Base-by-base conservation (phyloP, 2,888 invertebrate genomes). In the Eupithecia tripunctaria region DNA sequence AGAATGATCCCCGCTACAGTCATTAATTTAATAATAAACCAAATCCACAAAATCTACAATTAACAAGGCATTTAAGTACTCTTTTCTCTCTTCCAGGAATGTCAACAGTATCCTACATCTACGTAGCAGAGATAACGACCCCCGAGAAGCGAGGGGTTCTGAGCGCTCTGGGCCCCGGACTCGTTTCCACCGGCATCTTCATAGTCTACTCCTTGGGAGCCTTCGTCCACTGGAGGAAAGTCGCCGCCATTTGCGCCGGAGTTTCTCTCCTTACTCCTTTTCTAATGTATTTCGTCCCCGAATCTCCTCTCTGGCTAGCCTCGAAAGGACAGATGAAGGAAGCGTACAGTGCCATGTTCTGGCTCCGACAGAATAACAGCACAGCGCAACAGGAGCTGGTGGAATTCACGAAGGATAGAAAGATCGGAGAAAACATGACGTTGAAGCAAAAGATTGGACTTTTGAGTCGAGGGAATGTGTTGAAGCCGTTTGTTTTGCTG, bases 161-260 rank as follows among this genome's bases (percentile, higher is more conserved):
- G 12, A 96, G 96, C 76, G 96, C 96, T 0, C 84, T 96, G 29
- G 97, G 97, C 0, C 97, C 97, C 0, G 95, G 96, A 0, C 90
- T 96, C 76, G 97, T 96, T 29, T 97, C 97, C 0, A 95, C 96
- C 2, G 97, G 97, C 0, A 97, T 97, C 73, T 95, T 97, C 73
- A 89, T 96, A 68, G 96, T 96, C 3, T 97, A 97, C 88, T 95
- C 95, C 0, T 83, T 96, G 14, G 97, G 97, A 29, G 96, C 96
- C 15, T 93, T 96, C 82, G 88, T 96, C 12, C 95, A 95, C 72
- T 97, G 97, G 97, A 93, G 96, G 74, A 95, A 94, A 71, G 95
- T 96, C 0, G 96, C 96, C 0, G 95, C 96, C 1, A 94, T 96
- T 51, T 96, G 96, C 83, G 95, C 96, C 1, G 94, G 94, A 63